Percentiles rank a stretch among this genome's conserved stretches.
Evolutionary conservation across 2,888 invertebrate species (phyloP).

Genomic region (Tipula unca): DNA sequence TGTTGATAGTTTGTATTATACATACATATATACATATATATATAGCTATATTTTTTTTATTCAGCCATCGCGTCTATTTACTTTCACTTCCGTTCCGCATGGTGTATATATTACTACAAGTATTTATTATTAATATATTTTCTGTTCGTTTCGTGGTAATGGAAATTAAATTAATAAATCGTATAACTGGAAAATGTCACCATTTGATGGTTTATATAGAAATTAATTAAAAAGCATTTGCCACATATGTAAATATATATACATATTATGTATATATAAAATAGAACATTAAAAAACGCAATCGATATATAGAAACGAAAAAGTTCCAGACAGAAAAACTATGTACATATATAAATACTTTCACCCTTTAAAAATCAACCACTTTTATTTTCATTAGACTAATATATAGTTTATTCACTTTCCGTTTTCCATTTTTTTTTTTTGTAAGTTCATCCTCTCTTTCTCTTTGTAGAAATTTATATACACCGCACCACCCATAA

Average conservation of each 20-base stretch:
- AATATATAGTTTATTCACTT: constrained; percentile 18
- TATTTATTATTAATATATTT: neutral
- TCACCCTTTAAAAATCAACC: constrained; percentile 9
- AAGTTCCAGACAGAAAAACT: constrained; percentile 15
- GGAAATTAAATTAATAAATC: neutral
- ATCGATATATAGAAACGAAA: neutral
- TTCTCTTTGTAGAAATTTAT: neutral
- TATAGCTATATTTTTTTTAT: too few relatives aligned
- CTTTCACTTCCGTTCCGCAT: constrained; percentile 19
- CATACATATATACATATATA: neutral
- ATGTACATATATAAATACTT: neutral
- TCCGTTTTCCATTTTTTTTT: neutral
- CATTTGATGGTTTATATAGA: neutral
- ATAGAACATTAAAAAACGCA: neutral
- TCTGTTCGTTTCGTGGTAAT: neutral
- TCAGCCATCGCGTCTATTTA: constrained; percentile 8
- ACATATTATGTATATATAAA: neutral
- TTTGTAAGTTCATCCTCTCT: neutral
- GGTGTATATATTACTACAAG: neutral
- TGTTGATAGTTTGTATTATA: neutral
- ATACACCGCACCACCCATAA: neutral
- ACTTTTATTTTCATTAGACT: constrained; percentile 17
- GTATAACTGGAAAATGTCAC: neutral
- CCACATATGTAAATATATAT: neutral
- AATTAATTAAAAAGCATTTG: neutral